phyloP scores from a whole-genome alignment of 2,888 invertebrate species.

The Sussaba pulchella region DNA sequence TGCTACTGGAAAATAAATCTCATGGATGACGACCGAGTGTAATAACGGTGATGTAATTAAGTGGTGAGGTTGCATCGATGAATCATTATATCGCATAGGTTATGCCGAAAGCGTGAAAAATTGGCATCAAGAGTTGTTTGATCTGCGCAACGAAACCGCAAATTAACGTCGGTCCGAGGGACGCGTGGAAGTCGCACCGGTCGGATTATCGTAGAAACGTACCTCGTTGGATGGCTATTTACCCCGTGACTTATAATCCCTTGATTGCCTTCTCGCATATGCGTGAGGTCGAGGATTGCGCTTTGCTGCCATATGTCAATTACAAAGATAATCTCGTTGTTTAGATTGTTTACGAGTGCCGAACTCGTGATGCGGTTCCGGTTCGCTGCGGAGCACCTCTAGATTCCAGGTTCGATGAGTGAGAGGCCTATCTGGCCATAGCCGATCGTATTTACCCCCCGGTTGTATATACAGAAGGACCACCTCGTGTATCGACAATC shows the following conservation, averaged over 20 bases:
- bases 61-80: not conserved
- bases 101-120: not conserved
- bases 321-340: conserved; percentile 78
- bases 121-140: conserved; percentile 38
- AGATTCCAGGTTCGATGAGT: conserved; percentile 10
- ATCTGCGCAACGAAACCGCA: conserved; percentile 40
- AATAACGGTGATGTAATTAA: conserved; percentile 6
- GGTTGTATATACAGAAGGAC: not conserved
- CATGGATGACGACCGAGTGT: not conserved
- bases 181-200: conserved; percentile 9
- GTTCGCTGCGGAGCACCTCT: conserved; percentile 46
- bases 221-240: too few species aligned
- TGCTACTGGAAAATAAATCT: not conserved
- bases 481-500: too few species aligned
- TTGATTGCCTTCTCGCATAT: too few species aligned
- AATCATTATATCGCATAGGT: not conserved
- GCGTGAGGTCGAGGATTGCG: conserved; percentile 21
- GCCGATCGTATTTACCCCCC: conserved; percentile 20
- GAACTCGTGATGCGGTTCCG: conserved; percentile 19
- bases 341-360: conserved; percentile 76
- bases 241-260: too few species aligned
- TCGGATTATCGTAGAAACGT: conserved; percentile 46
- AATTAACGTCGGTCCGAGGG: conserved; percentile 50
- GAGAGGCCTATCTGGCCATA: conserved; percentile 43
- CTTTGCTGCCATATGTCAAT: conserved; percentile 71